These are phyloP conservation scores for Melanotaenia parkinsoni DNA, from an alignment of 2,797 vertebrate species.

Conservation along the genomic window DNA sequence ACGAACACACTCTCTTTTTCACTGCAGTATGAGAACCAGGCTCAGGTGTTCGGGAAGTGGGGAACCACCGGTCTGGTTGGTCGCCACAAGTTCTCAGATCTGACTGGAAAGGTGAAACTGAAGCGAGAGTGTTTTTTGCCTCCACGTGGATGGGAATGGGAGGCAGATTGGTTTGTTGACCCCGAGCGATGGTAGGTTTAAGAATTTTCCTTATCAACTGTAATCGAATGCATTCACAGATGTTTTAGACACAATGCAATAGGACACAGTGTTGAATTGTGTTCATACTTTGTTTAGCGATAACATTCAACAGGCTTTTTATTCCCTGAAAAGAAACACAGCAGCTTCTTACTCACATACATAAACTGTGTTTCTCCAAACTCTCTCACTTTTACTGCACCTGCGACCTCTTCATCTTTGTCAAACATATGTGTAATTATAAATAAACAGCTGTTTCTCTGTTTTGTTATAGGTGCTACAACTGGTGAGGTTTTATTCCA, in stretches of 20 bases:
- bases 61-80: constrained; percentile 93
- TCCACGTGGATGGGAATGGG: constrained; percentile 95
- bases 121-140: constrained; percentile 94
- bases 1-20: not conserved
- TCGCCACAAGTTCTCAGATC: constrained; percentile 93
- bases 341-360: not conserved
- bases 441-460: not conserved
- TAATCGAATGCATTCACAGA: not conserved
- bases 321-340: not conserved
- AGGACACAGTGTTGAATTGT: not conserved
- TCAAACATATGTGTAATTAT: not conserved
- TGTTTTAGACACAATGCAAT: not conserved
- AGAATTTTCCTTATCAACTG: not conserved
- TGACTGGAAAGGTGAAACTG: constrained; percentile 97
- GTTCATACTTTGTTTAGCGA: constrained; percentile 11
- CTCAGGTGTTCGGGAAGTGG: constrained; percentile 94
- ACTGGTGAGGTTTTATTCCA: not conserved
- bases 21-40: constrained; percentile 96
- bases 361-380: not conserved
- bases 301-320: not conserved
- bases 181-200: constrained; percentile 88
- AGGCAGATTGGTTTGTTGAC: constrained; percentile 92
- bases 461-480: constrained; percentile 7
- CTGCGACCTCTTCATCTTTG: not conserved
- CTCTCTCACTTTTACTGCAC: not conserved